Base-by-base conservation (phyloP, 2,797 vertebrate species). In the Kryptopterus vitreolus region DNA sequence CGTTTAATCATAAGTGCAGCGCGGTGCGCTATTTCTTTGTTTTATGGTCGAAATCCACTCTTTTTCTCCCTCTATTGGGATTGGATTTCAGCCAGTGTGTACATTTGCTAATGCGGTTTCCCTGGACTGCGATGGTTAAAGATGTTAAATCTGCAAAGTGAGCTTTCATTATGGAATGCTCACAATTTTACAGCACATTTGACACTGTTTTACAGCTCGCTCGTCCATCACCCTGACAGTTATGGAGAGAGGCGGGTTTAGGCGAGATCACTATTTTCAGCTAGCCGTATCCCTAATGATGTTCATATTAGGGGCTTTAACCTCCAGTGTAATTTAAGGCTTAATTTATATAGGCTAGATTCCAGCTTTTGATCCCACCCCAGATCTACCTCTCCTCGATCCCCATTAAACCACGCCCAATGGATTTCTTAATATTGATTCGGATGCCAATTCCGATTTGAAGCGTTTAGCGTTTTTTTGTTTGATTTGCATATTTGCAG, bases 41-140 rank as follows among this genome's bases (percentile, higher is more conserved):
- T 77, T 72, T 78, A 43, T 74, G 46, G 26, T 16, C 74, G 43
- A 73, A 73, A 73, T 57, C 59, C 29, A 24, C 43, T 52, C 31
- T 73, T 22, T 63, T 22, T 43, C n/a, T n/a, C 8, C 38, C 61
- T 61, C 53, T 38, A 43, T n/a, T 73, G 61, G 57, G 58, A 57
- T 74, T 82, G 81, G 81, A 78, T 74, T 82, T 70, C 81, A 50
- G 81, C 76, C 69, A 78, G 61, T 59, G 69, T 82, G 69, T 82
- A 78, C 81, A 82, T 82, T 78, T 82, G 76, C 76, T 82, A 78
- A 82, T 82, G 69, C 61, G 58, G 31, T 68, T 78, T 73, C 53
- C 13, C 70, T 24, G 24, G 16, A 15, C 26, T 50, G 38, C 13
- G 9, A 24, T 16, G 10, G 69, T 16, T 71, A 66, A 53, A 48